These are phyloP conservation scores for Sminthurides aquaticus DNA, from an alignment of 2,888 invertebrate genomes.

Conservation along the genomic window DNA sequence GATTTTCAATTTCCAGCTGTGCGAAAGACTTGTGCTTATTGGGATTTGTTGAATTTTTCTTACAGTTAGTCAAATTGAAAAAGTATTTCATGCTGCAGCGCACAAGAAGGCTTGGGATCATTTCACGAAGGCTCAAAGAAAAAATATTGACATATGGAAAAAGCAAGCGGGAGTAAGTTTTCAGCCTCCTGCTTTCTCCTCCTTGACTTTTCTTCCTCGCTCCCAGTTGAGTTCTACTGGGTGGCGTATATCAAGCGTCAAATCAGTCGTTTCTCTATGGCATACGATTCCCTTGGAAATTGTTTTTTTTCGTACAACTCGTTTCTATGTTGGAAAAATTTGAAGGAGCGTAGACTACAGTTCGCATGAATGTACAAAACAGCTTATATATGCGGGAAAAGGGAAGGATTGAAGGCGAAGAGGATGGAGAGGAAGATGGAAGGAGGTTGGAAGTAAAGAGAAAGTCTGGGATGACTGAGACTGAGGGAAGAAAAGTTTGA, in stretches of 20 bases:
- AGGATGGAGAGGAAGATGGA: background rate
- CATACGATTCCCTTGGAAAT: too few species aligned
- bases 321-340: background rate
- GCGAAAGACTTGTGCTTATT: too few species aligned
- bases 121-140: constrained; percentile 97
- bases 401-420: background rate
- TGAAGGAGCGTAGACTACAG: too few species aligned
- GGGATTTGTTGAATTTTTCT: constrained; percentile 33
- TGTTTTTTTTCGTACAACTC: background rate
- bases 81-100: constrained; percentile 89
- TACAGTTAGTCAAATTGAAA: constrained; percentile 95
- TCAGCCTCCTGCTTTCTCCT: background rate
- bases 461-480: too few species aligned
- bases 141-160: constrained; percentile 97
- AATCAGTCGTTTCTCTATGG: background rate
- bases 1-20: too few species aligned
- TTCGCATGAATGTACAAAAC: too few species aligned
- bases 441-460: background rate
- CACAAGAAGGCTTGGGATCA: constrained; percentile 99
- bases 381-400: background rate
- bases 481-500: constrained; percentile 12
- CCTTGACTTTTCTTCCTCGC: constrained; percentile 1
- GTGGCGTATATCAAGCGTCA: background rate
- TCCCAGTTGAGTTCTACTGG: constrained; percentile 5
- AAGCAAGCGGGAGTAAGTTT: constrained; percentile 86